A percentile compares a stretch with the other conserved stretches of the same genome.
Conservation (phyloP, 1,140 invertebrate genomes). For the Cyclina sinensis region DNA sequence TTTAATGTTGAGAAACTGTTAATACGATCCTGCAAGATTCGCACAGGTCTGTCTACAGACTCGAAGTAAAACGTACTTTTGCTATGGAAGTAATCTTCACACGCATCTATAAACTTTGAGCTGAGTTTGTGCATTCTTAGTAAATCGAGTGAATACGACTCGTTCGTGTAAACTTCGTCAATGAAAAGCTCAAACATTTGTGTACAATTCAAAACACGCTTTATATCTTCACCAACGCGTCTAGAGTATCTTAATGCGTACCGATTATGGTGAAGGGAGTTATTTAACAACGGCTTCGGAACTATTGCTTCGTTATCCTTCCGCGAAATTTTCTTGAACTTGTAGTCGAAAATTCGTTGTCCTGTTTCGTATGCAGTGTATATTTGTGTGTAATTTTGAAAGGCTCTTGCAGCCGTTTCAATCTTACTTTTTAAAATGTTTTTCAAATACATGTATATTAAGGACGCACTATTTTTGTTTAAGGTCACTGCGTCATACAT, state of each 20-base stretch:
- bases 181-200: background rate
- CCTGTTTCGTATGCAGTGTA: constrained; percentile 44
- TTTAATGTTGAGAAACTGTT: constrained; percentile 60
- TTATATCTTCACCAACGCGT: constrained; percentile 22
- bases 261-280: constrained; percentile 8
- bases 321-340: constrained; percentile 60
- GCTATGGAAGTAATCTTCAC: constrained; percentile 65
- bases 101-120: background rate
- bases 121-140: constrained; percentile 3
- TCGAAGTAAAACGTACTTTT: constrained; percentile 77
- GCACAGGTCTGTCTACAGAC: constrained; percentile 73
- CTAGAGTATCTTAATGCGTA: background rate
- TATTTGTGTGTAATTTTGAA: constrained; percentile 34
- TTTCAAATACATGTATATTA: background rate
- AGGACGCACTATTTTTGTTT: background rate
- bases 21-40: constrained; percentile 66
- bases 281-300: constrained; percentile 72
- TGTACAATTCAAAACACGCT: background rate
- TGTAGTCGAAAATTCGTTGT: constrained; percentile 62
- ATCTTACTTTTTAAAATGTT: constrained; percentile 22
- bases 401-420: constrained; percentile 5
- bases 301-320: constrained; percentile 73
- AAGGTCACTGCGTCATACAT: background rate
- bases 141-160: background rate
- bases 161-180: background rate